Evolutionary conservation across 2,113 vertebrate species (phyloP).

Genomic region (Pangasianodon gigas): DNA sequence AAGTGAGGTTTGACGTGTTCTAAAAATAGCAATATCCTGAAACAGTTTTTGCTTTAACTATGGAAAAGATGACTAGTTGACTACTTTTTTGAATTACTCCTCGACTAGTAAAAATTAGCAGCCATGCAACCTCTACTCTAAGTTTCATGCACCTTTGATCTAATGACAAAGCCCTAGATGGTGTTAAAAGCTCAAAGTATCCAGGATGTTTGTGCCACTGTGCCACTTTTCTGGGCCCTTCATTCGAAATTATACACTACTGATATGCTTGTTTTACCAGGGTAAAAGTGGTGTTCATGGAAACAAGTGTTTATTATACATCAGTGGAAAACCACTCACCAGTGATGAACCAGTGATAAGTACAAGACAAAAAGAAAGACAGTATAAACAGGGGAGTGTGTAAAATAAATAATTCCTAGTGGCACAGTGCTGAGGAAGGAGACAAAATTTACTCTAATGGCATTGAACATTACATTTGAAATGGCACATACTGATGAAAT

Average conservation of each 20-base stretch:
- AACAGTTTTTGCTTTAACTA: background rate
- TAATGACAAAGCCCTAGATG: background rate
- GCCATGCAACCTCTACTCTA: background rate
- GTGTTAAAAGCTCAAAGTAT: background rate
- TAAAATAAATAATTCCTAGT: constrained; percentile 22
- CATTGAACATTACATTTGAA: constrained; percentile 34
- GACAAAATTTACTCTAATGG: constrained; percentile 37
- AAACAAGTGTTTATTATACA: background rate
- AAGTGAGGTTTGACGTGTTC: background rate
- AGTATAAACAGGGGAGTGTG: background rate
- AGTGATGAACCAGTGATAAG: background rate
- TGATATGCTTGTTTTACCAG: too few species aligned
- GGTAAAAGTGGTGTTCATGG: background rate
- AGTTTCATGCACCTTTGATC: background rate
- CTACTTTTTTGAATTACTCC: background rate
- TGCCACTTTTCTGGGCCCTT: background rate
- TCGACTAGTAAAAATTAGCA: background rate
- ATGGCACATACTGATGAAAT: constrained; percentile 39
- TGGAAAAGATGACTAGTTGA: background rate
- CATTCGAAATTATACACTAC: background rate
- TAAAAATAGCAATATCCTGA: background rate
- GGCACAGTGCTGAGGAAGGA: constrained; percentile 18
- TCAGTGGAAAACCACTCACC: constrained; percentile 1
- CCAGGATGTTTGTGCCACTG: background rate
- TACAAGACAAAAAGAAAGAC: background rate